Percentiles rank a stretch among this genome's conserved stretches.
phyloP scores from a whole-genome alignment of 2,888 invertebrate species.

The Plebejus melissa region DNA sequence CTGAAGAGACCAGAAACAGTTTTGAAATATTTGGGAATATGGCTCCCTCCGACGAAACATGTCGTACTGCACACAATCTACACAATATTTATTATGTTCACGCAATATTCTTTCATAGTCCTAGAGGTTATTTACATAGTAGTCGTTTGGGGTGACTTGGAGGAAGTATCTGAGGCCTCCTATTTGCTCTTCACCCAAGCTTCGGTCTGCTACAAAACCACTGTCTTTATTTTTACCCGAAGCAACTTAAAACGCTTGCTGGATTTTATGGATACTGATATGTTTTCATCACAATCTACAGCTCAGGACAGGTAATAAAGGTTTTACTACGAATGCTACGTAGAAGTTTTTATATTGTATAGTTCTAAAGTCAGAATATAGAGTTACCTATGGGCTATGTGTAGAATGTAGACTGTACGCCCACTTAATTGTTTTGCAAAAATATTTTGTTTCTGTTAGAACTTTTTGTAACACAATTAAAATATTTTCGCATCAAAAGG shows the following conservation, averaged over 20 bases:
- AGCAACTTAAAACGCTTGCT: constrained; percentile 46
- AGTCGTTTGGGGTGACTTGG: constrained; percentile 60
- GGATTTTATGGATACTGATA: constrained; percentile 48
- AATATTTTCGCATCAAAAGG: too few species aligned
- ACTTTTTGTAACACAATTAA: too few species aligned
- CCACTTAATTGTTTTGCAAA: not conserved
- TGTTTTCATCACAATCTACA: constrained; percentile 48
- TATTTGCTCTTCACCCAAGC: constrained; percentile 64
- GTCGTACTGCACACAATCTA: constrained; percentile 44
- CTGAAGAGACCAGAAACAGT: constrained; percentile 50
- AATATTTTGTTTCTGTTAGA: not conserved
- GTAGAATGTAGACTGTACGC: too few species aligned
- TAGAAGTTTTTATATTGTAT: not conserved
- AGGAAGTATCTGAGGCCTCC: constrained; percentile 59
- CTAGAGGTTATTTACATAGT: constrained; percentile 60
- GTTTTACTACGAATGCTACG: constrained; percentile 33
- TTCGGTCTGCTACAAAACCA: constrained; percentile 59
- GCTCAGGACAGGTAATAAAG: constrained; percentile 50
- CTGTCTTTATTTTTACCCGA: constrained; percentile 53
- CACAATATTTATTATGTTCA: constrained; percentile 47
- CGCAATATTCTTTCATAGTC: constrained; percentile 56
- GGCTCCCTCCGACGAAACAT: constrained; percentile 49
- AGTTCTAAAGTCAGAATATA: not conserved
- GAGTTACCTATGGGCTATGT: too few species aligned
- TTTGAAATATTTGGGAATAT: constrained; percentile 53